Evolutionary conservation across 2,888 invertebrate genomes (phyloP).

Genomic region (Pecten maximus): DNA sequence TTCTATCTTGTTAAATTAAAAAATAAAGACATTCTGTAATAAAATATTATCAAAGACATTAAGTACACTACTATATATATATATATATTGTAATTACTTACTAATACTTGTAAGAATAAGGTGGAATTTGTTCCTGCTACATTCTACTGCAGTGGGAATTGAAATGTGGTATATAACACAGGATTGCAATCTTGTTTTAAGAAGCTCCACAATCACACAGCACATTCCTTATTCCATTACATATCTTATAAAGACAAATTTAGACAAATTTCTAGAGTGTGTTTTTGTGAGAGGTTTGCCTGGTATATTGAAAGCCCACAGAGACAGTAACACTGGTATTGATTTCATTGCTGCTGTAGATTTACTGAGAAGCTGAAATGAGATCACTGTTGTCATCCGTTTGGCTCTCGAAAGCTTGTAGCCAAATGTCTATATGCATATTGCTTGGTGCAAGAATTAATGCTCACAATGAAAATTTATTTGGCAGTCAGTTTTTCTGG

Average conservation of each 20-base stretch:
- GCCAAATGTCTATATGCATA: slow-evolving; percentile 14
- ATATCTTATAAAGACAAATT: neutral
- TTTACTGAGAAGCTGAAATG: neutral
- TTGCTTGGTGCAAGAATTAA: neutral
- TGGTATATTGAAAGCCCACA: neutral
- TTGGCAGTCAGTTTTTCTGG: neutral
- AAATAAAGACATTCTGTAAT: too few relatives aligned
- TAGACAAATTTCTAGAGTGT: neutral
- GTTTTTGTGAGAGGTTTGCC: neutral
- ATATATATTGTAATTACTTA: neutral
- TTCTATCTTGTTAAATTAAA: neutral
- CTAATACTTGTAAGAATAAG: neutral
- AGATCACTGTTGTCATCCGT: slow-evolving; percentile 13
- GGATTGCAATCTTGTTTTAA: neutral
- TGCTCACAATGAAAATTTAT: neutral
- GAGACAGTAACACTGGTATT: neutral
- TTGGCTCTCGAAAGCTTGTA: neutral
- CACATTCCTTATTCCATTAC: neutral
- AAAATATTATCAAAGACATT: neutral
- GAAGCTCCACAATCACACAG: neutral
- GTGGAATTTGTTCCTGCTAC: neutral
- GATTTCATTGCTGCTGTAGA: neutral
- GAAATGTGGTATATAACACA: neutral
- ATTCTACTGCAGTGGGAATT: neutral
- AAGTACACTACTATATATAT: neutral